Evolutionary conservation across 2,797 vertebrate genomes (phyloP).

Genomic region (Aselliscus stoliczkanus): DNA sequence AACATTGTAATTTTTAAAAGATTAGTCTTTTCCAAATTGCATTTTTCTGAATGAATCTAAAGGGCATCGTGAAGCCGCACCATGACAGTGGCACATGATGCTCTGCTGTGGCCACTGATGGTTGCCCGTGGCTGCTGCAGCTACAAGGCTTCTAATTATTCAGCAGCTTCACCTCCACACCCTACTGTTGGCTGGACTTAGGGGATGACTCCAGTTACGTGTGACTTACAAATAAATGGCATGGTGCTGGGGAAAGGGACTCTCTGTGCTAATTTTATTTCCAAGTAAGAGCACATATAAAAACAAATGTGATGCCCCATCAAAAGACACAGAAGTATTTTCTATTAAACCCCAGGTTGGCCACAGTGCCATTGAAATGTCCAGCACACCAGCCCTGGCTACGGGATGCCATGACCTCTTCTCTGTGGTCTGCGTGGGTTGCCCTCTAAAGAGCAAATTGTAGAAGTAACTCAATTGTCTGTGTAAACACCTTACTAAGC

Average conservation of each 20-base stretch:
- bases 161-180: neutral
- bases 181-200: neutral
- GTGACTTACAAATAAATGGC: neutral
- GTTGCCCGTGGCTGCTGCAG: rapidly evolving
- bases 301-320: neutral
- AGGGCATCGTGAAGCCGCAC: neutral
- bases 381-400: neutral
- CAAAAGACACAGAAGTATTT: neutral
- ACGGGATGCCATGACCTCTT: neutral
- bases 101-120: rapidly evolving
- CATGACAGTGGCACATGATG: neutral
- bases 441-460: neutral
- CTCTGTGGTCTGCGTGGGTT: neutral
- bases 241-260: neutral
- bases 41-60: neutral
- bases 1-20: too few species aligned
- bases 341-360: neutral
- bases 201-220: neutral
- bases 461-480: neutral
- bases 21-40: neutral
- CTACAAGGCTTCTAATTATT: neutral
- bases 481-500: neutral
- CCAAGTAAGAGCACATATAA: neutral
- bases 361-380: neutral
- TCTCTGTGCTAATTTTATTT: neutral